Base-by-base conservation (phyloP, 1,140 invertebrate genomes). In the Danaus melanippus region DNA sequence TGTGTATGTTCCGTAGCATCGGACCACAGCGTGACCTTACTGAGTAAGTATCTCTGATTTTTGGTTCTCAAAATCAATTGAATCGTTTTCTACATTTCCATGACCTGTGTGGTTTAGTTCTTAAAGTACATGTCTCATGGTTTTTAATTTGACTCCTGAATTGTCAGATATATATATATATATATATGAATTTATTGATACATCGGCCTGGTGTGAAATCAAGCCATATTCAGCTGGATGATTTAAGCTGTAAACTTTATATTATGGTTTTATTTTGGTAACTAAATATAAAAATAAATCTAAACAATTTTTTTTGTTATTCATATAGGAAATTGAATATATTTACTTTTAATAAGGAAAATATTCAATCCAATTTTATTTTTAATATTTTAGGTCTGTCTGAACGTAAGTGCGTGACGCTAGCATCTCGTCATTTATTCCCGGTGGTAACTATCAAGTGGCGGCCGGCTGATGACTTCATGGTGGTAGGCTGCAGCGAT, bases 401-500 rank as follows among this genome's bases (percentile, higher is more conserved):
- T 40, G 98, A 99, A 84, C 91, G 95, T 32, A 98, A 98, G 80
- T 98, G 97, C 78, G 92, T 99, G 7, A 94, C 98, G 43, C 86
- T 99, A 9, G 98, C 98, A 0, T 97, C 96, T 8, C 91, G 98
- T 15, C 98, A 99, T 86, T 88, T 99, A 9, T 99, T 98, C 83
- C 98, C 98, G 0, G 95, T 99, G 40, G 93, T 95, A 7, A 94
- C 93, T 21, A 98, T 99, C 53, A 98, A 98, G 84, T 99, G 97
- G 97, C 89, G 98, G 21, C 97, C 98, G 0, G 89, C 97, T 2
- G 98, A 99, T 84, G 98, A 99, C 79, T 99, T 99, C 76, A 96
- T 99, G 90, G 94, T 99, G 62, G 95, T 99, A 11, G 96, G 96
- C n/a, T 98, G 97, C 79, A 94, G 96, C 9, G 98, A 99, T 88